phyloP scores from a whole-genome alignment of 2,113 vertebrate genomes.

The Heterotis niloticus region DNA sequence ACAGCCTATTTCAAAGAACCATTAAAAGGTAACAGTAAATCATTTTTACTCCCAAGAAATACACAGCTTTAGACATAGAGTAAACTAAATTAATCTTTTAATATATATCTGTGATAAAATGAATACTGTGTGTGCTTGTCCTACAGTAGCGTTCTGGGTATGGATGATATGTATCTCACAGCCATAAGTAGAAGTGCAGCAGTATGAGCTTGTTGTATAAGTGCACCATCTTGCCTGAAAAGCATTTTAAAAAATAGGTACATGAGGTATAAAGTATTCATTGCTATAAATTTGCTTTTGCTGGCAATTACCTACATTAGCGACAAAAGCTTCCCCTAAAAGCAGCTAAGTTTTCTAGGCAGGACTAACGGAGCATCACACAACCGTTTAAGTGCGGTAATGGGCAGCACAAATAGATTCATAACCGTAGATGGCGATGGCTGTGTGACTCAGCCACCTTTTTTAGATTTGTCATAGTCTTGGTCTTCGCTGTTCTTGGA shows the following conservation, averaged over 20 bases:
- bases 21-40: neutral
- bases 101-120: neutral
- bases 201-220: conserved; percentile 27
- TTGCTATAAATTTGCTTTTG: conserved; percentile 8
- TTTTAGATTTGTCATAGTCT: too few species aligned
- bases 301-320: neutral
- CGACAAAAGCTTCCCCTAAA: neutral
- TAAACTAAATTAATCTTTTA: neutral
- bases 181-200: neutral
- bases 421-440: too few species aligned
- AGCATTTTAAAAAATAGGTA: conserved; percentile 24
- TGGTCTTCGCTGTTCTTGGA: too few species aligned
- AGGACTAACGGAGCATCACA: neutral
- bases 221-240: conserved; percentile 16
- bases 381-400: neutral
- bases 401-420: too few species aligned
- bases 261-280: conserved; percentile 26
- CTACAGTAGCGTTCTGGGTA: neutral
- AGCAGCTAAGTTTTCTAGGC: neutral
- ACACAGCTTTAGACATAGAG: neutral
- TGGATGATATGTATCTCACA: neutral
- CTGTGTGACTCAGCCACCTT: too few species aligned
- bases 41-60: conserved; percentile 1
- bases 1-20: neutral
- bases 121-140: too few species aligned